Evolutionary conservation across 1,140 invertebrate genomes (phyloP).

Genomic region (Leguminivora glycinivorella): DNA sequence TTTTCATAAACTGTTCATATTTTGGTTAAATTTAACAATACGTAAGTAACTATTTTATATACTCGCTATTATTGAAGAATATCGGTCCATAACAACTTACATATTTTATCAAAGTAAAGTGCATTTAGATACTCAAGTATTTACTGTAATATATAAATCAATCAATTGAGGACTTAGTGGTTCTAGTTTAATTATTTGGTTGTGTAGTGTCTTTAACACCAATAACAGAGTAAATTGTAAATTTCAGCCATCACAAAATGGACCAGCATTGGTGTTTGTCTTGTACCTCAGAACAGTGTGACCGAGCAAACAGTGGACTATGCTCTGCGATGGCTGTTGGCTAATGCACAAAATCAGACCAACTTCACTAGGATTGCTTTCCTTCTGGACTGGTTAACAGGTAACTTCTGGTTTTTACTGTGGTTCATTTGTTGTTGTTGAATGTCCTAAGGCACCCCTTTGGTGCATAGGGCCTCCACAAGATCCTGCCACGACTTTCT

Average conservation of each 20-base stretch:
- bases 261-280: constrained; percentile 62
- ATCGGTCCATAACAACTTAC: neutral
- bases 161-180: too few species aligned
- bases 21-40: constrained; percentile 72
- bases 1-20: constrained; percentile 66
- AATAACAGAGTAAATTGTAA: neutral
- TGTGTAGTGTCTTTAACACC: neutral
- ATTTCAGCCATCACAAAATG: constrained; percentile 71
- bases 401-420: constrained; percentile 41
- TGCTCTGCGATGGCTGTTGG: constrained; percentile 65
- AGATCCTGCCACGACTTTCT: too few species aligned
- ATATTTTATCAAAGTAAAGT: too few species aligned
- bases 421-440: too few species aligned
- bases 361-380: constrained; percentile 57
- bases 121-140: too few species aligned
- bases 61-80: neutral
- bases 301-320: constrained; percentile 62
- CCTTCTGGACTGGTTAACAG: constrained; percentile 72
- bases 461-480: too few species aligned
- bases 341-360: constrained; percentile 55
- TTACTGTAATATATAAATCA: too few species aligned
- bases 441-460: too few species aligned
- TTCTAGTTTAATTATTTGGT: neutral
- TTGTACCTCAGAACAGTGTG: constrained; percentile 63
- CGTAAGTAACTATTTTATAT: constrained; percentile 53